Conservation (phyloP, 2,797 vertebrate genomes). For the Ispidina picta region DNA sequence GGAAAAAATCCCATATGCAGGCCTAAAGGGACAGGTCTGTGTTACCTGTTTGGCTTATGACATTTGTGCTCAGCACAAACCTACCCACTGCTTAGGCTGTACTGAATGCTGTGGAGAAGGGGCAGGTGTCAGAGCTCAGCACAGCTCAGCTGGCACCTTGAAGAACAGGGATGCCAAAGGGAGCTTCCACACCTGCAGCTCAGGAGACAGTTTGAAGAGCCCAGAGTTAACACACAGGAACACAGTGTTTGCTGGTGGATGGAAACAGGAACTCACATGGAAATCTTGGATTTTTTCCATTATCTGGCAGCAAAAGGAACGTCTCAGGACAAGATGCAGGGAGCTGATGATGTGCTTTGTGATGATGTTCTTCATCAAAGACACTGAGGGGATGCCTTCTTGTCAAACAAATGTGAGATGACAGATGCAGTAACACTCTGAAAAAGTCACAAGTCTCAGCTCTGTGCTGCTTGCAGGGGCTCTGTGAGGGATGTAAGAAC, state of each 20-base stretch:
- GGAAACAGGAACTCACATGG: not conserved
- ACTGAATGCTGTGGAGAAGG: not conserved
- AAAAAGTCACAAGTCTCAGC: not conserved
- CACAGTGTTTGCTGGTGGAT: not conserved
- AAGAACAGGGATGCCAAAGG: not conserved
- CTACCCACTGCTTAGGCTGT: not conserved
- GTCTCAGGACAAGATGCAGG: not conserved
- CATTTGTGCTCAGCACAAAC: not conserved
- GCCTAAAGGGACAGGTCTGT: not conserved
- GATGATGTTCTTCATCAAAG: not conserved
- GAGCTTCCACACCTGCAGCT: not conserved
- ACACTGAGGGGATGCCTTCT: not conserved
- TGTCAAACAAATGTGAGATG: not conserved
- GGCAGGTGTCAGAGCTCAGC: not conserved
- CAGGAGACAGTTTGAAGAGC: not conserved
- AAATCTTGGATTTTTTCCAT: conserved; percentile 9
- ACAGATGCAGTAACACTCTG: not conserved
- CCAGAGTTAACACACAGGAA: not conserved
- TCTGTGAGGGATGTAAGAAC: not conserved
- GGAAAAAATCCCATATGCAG: not conserved
- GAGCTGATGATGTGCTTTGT: not conserved
- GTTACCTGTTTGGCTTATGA: not conserved
- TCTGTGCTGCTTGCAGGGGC: not conserved
- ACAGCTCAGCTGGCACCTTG: not conserved
- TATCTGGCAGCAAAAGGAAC: not conserved